Evolutionary conservation across 2,113 vertebrate species (phyloP).

Genomic region (Mugil cephalus): DNA sequence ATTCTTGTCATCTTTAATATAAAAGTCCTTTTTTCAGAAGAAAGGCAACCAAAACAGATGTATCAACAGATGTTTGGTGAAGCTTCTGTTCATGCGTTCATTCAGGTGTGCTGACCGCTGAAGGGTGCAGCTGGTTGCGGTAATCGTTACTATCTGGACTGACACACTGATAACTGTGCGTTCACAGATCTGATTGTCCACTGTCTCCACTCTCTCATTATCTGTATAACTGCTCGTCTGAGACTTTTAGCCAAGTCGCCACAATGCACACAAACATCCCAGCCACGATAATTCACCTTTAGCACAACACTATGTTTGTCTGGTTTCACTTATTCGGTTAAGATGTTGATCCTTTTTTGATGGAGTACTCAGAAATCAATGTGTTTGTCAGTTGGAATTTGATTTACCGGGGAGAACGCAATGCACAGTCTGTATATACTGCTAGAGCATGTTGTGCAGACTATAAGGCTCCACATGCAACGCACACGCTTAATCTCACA

Average conservation of each 20-base stretch:
- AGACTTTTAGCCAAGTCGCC: constrained; percentile 64
- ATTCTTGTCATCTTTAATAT: background rate
- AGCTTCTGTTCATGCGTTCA: constrained; percentile 3
- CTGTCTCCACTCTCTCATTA: constrained; percentile 76
- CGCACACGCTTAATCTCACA: too few relatives aligned
- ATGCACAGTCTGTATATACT: background rate
- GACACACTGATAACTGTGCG: constrained; percentile 29
- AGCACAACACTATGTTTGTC: constrained; percentile 27
- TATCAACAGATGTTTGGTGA: background rate
- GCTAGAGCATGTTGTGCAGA: background rate
- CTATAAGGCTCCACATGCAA: too few relatives aligned
- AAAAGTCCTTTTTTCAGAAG: background rate
- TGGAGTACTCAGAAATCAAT: background rate
- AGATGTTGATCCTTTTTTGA: constrained; percentile 29
- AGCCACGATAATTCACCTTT: constrained; percentile 53
- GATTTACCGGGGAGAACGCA: background rate
- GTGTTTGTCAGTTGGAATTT: background rate
- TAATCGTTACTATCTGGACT: constrained; percentile 35
- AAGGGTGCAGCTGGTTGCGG: constrained; percentile 20
- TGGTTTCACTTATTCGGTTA: constrained; percentile 41
- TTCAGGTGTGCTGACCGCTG: constrained; percentile 20
- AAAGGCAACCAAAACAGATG: background rate
- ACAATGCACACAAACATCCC: constrained; percentile 68
- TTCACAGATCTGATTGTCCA: constrained; percentile 72
- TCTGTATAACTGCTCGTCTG: constrained; percentile 75